These are phyloP conservation scores for Epistrophella euchroma DNA, from an alignment of 2,888 invertebrate genomes.

Conservation along the genomic window DNA sequence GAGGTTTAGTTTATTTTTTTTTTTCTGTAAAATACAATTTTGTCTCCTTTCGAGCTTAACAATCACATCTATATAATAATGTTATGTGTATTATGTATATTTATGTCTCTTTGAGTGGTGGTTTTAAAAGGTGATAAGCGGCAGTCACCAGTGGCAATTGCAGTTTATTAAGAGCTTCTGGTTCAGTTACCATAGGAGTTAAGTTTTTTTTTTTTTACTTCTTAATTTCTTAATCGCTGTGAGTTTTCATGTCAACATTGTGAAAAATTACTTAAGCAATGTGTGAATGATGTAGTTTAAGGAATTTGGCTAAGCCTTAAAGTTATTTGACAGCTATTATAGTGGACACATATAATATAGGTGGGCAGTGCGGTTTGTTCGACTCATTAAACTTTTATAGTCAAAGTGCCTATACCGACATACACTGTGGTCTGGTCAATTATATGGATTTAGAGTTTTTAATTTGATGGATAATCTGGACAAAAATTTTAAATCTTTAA, in stretches of 20 bases:
- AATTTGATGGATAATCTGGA: background rate
- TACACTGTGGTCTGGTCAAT: conserved; percentile 7
- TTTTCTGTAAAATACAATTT: conserved; percentile 1
- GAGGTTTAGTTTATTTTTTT: background rate
- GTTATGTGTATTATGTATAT: background rate
- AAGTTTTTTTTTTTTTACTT: conserved; percentile 7
- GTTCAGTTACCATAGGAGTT: conserved; percentile 16
- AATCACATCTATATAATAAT: conserved; percentile 22
- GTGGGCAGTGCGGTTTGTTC: conserved; percentile 24
- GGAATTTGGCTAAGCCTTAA: conserved; percentile 47
- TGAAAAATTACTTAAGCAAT: conserved; percentile 40
- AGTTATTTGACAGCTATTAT: conserved; percentile 48
- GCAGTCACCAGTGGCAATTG: conserved; percentile 58
- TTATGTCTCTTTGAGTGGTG: conserved; percentile 49
- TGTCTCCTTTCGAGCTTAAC: conserved; percentile 33
- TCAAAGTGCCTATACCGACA: conserved; percentile 15
- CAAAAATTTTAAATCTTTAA: background rate
- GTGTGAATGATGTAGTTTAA: conserved; percentile 46
- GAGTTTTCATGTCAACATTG: conserved; percentile 44
- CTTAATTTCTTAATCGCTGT: conserved; percentile 34
- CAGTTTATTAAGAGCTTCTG: conserved; percentile 46
- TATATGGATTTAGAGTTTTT: background rate
- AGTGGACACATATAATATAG: conserved; percentile 31
- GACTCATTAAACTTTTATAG: conserved; percentile 19
- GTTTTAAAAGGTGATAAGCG: conserved; percentile 57